Evolutionary conservation across 2,113 vertebrate species (phyloP).

Genomic region (Trematomus loennbergii): DNA sequence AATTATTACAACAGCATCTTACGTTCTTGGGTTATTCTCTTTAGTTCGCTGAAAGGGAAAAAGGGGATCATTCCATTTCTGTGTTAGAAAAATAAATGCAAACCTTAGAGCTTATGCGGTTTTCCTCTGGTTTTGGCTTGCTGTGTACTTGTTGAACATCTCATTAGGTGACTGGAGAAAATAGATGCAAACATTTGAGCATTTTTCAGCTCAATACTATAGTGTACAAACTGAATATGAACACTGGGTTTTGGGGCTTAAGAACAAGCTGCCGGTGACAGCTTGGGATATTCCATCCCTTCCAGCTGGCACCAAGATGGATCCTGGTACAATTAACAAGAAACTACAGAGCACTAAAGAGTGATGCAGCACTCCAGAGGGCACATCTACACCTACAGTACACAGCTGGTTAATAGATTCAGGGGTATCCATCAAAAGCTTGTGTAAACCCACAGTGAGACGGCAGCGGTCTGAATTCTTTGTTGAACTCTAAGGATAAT

Average conservation of each 20-base stretch:
- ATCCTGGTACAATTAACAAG: constrained; percentile 61
- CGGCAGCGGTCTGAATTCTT: constrained; percentile 68
- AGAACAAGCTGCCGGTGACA: constrained; percentile 66
- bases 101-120: constrained; percentile 26
- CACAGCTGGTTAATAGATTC: constrained; percentile 76
- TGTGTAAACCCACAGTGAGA: constrained; percentile 71
- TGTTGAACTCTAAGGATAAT: constrained; percentile 74
- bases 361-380: constrained; percentile 68
- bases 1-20: constrained; percentile 70
- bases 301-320: constrained; percentile 61
- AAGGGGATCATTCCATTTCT: constrained; percentile 22
- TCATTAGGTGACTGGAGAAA: constrained; percentile 32
- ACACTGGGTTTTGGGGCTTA: constrained; percentile 46
- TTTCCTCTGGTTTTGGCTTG: constrained; percentile 30
- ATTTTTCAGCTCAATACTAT: constrained; percentile 39
- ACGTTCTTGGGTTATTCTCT: constrained; percentile 58
- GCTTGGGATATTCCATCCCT: constrained; percentile 58
- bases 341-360: constrained; percentile 67
- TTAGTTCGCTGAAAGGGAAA: constrained; percentile 48
- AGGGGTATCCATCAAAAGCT: constrained; percentile 76
- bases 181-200: constrained; percentile 33
- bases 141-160: constrained; percentile 42
- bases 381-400: constrained; percentile 61
- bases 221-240: constrained; percentile 42
- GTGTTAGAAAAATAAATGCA: constrained; percentile 24